Conservation (phyloP, 1,140 invertebrate genomes). For the Lasaia peninsularis region DNA sequence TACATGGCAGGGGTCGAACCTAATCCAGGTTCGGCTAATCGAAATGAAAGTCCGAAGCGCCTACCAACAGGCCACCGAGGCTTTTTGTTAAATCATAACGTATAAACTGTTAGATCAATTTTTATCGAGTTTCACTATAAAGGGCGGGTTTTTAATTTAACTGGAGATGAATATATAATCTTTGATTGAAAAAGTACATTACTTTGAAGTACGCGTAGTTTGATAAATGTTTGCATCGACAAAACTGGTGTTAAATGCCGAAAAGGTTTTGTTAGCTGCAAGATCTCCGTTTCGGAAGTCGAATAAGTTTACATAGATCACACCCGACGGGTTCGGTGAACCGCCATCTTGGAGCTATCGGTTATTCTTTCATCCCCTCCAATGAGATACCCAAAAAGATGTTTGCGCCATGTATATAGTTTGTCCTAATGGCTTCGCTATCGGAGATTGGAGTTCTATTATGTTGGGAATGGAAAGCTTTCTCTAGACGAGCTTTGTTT, state of each 20-base stretch:
- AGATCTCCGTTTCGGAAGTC: conserved; percentile 12
- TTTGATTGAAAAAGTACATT: no score
- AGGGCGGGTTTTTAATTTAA: no score
- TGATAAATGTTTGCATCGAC: no score
- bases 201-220: no score
- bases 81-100: no score
- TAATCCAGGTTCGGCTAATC: no score
- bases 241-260: conserved; percentile 1
- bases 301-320: conserved; percentile 28
- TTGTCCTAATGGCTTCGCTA: conserved; percentile 24
- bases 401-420: conserved; percentile 24
- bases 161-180: no score
- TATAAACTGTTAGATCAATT: no score
- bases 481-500: conserved; percentile 7
- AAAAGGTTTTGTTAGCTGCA: conserved; percentile 11
- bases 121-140: no score
- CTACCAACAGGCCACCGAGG: no score
- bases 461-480: conserved; percentile 12
- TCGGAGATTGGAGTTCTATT: conserved; percentile 19
- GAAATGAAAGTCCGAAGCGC: no score
- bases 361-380: conserved; percentile 34
- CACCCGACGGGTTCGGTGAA: conserved; percentile 37
- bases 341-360: conserved; percentile 30
- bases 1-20: no score
- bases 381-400: conserved; percentile 29